These are phyloP conservation scores for Papilio machaon DNA, from an alignment of 1,140 invertebrate genomes.

Conservation along the genomic window DNA sequence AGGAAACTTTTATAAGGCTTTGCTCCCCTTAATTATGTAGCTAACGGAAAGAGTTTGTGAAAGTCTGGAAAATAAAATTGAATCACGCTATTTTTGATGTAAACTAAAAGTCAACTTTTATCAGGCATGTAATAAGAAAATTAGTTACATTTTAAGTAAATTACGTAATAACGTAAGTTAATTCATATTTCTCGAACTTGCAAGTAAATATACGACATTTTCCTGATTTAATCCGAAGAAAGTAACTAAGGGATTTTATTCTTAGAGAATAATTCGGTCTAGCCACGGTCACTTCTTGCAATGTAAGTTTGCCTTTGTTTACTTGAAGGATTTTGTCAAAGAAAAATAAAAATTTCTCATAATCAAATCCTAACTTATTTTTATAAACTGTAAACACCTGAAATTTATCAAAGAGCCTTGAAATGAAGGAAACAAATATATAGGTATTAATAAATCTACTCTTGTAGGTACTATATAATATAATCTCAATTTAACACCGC, in stretches of 20 bases:
- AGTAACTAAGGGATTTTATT: slow-evolving; percentile 20
- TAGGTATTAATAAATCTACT: not conserved
- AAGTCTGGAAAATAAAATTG: not conserved
- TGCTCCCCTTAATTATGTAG: not conserved
- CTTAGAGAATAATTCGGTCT: slow-evolving; percentile 9
- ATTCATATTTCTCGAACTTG: not conserved
- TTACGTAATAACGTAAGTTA: not conserved
- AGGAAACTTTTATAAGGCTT: slow-evolving; percentile 14
- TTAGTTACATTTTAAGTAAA: not conserved
- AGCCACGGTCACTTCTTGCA: not conserved
- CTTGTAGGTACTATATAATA: not conserved
- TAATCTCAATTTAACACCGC: not conserved
- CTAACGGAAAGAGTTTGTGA: not conserved
- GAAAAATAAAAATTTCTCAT: not conserved
- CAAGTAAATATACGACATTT: slow-evolving; percentile 1
- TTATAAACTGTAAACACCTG: not conserved
- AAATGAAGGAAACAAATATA: not conserved
- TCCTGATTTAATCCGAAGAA: not conserved
- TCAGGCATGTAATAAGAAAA: not conserved
- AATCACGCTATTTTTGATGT: not conserved
- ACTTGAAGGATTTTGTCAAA: not conserved
- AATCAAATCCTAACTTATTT: not conserved
- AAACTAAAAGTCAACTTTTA: no score
- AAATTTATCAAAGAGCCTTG: not conserved
- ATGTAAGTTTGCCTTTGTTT: slow-evolving; percentile 3